Base-by-base conservation (phyloP, 2,113 vertebrate species). In the Octodon degus region DNA sequence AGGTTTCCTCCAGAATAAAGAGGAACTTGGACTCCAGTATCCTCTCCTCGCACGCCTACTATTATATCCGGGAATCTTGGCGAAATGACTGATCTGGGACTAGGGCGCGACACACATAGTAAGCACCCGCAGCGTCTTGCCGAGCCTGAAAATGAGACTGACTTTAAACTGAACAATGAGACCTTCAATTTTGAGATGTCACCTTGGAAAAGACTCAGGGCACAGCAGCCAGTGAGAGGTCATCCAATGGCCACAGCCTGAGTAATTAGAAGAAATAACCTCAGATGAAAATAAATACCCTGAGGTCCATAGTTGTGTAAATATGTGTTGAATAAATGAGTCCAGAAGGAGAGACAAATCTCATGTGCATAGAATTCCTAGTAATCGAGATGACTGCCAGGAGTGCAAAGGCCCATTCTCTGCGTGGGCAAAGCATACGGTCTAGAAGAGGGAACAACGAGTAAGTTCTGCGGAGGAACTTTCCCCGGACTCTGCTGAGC, bases 401-500 rank as follows among this genome's bases (percentile, higher is more conserved):
- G 40, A 5, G 1, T 34, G 0, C 0, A 50, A 7, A 17, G 19
- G 14, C 17, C 3, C 6, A 17, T 70, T 22, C 81, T 5, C 34
- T 10, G 24, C 5, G 7, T 24, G 27, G 25, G 6, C 30, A 14
- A 13, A 19, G 17, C 55, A 37, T 0, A 11, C 7, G 0, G 4
- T 0, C 0, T 1, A 40, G 30, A 17, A 24, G 67, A 2, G 30
- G 67, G 12, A 11, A 67, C 14, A 50, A 12, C 0, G 10, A 1
- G 2, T 30, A 37, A 40, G 27, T 3, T 0, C 14, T 0, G 14
- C 1, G 40, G 13, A 22, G 19, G 37, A 27, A 1, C 5, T 25
- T 0, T 0, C 16, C 32, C 22, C 1, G 7, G 9, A 1, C 1
- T 5, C 4, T 22, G 19, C 3, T 13, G n/a, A 2, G 12, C 34